Evolutionary conservation across 1,140 invertebrate genomes (phyloP).

Genomic region (Drosophila watanabei): DNA sequence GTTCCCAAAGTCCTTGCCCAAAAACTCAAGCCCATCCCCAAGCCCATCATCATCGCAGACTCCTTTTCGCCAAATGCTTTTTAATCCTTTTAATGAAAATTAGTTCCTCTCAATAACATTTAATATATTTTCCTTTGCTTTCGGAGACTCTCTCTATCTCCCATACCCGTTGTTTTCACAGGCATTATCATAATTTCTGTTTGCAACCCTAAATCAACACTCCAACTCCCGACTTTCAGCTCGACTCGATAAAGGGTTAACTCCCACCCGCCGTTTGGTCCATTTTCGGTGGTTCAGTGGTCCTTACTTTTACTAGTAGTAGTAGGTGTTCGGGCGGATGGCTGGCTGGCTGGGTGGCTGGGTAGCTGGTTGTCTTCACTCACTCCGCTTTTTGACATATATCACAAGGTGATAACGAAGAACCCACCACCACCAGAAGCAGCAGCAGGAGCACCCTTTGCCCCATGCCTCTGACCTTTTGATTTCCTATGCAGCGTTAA

Average conservation of each 20-base stretch:
- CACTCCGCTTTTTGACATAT: slow-evolving; percentile 48
- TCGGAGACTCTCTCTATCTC: slow-evolving; percentile 56
- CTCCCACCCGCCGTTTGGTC: not conserved
- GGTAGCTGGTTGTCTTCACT: not conserved
- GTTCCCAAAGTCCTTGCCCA: not conserved
- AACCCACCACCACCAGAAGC: not conserved
- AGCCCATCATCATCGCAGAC: slow-evolving; percentile 4
- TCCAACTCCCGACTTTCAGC: not conserved
- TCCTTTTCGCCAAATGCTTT: slow-evolving; percentile 71
- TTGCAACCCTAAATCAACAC: slow-evolving; percentile 85
- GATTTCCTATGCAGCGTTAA: slow-evolving; percentile 81
- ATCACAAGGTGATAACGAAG: slow-evolving; percentile 61
- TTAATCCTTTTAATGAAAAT: slow-evolving; percentile 85
- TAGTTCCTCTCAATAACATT: slow-evolving; percentile 85
- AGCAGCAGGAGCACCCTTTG: not conserved
- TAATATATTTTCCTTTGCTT: slow-evolving; percentile 84
- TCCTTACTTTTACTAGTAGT: slow-evolving; percentile 5
- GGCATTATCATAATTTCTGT: slow-evolving; percentile 85
- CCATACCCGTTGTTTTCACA: slow-evolving; percentile 69
- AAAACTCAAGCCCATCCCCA: not conserved
- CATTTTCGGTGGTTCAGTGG: slow-evolving; percentile 41
- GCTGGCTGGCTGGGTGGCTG: not conserved
- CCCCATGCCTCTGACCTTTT: slow-evolving; percentile 67
- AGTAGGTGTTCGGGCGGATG: slow-evolving; percentile 5
- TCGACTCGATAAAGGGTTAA: slow-evolving; percentile 76